Evolutionary conservation across 2,888 invertebrate genomes (phyloP).

Genomic region (Cantharis nigra): DNA sequence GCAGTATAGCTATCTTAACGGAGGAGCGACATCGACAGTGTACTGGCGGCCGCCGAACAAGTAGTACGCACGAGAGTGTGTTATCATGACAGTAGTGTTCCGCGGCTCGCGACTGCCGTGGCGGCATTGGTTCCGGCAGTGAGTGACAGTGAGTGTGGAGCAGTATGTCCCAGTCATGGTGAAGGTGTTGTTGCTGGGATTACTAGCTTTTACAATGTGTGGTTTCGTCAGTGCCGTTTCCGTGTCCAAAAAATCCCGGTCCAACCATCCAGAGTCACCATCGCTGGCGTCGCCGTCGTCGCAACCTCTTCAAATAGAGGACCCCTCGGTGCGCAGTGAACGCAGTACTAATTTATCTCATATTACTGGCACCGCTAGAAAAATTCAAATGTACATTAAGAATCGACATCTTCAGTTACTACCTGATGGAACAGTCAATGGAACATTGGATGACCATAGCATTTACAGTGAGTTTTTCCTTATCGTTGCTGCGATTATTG

Average conservation of each 20-base stretch:
- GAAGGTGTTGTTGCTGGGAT: constrained; percentile 56
- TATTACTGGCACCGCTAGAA: constrained; percentile 77
- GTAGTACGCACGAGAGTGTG: constrained; percentile 44
- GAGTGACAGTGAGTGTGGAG: constrained; percentile 49
- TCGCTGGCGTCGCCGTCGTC: constrained; percentile 35
- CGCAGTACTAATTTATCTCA: constrained; percentile 82
- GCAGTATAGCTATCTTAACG: constrained; percentile 33
- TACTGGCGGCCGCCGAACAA: constrained; percentile 59
- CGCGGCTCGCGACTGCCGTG: constrained; percentile 55
- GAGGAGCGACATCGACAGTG: constrained; percentile 50
- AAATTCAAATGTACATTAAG: constrained; percentile 84
- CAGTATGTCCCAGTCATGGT: constrained; percentile 59
- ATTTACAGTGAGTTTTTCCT: constrained; percentile 76
- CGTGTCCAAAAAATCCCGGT: constrained; percentile 42
- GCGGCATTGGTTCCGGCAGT: constrained; percentile 44
- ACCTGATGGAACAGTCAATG: constrained; percentile 85
- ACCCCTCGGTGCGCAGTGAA: constrained; percentile 65
- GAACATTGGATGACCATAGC: constrained; percentile 78
- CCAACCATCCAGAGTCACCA: constrained; percentile 36
- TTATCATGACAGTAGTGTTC: constrained; percentile 46
- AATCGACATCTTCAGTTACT: constrained; percentile 81
- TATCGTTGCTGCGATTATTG: constrained; percentile 12
- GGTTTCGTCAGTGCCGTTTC: constrained; percentile 53
- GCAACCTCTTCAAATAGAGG: constrained; percentile 31
- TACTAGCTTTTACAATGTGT: constrained; percentile 55